Evolutionary conservation across 2,888 invertebrate species (phyloP).

Genomic region (Gonocerus acuteangulatus): DNA sequence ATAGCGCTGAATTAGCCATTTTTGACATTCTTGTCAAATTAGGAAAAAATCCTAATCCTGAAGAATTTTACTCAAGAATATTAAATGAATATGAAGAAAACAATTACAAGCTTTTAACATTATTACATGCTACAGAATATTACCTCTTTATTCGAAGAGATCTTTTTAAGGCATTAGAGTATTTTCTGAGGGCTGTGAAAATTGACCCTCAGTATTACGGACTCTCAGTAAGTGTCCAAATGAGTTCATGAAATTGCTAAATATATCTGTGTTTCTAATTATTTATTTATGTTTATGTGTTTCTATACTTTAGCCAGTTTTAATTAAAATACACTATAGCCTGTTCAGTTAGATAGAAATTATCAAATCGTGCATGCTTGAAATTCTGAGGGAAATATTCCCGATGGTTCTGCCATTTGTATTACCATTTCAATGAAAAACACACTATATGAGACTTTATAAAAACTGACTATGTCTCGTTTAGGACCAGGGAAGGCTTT

Average conservation of each 20-base stretch:
- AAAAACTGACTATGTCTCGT: too few relatives aligned
- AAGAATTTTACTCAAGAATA: slow-evolving; percentile 2
- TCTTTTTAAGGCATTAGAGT: slow-evolving; percentile 24
- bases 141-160: slow-evolving; percentile 31
- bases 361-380: too few relatives aligned
- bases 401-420: too few relatives aligned
- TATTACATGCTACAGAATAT: slow-evolving; percentile 26
- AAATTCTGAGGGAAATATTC: too few relatives aligned
- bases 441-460: too few relatives aligned
- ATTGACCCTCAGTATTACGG: slow-evolving; percentile 25
- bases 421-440: too few relatives aligned
- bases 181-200: slow-evolving; percentile 29
- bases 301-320: too few relatives aligned
- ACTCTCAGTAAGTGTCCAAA: slow-evolving; percentile 31
- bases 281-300: neutral
- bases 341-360: too few relatives aligned
- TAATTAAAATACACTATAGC: too few relatives aligned
- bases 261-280: too few relatives aligned
- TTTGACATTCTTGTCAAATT: slow-evolving; percentile 16
- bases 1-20: slow-evolving; percentile 15
- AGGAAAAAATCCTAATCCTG: slow-evolving; percentile 9
- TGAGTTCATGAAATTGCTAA: neutral
- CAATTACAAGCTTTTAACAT: slow-evolving; percentile 22
- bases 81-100: slow-evolving; percentile 15
- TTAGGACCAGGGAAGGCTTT: too few relatives aligned